Evolutionary conservation across 2,113 vertebrate genomes (phyloP), one percentile per base, ranked within the genome.

Genomic region (Thermophis baileyi): DNA sequence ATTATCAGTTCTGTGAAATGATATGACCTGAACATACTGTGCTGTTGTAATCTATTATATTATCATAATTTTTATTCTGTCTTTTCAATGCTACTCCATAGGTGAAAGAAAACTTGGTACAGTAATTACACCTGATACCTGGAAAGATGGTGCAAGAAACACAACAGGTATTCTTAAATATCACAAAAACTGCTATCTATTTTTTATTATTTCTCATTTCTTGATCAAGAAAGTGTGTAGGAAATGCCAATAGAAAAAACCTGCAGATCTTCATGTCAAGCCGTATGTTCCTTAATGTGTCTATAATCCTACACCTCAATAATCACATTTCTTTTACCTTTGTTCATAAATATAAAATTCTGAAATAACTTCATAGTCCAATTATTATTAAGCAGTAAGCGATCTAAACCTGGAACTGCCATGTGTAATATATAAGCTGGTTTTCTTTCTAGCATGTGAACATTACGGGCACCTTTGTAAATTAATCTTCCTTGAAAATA

Each of bases 41-140:
- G 47, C 9, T 88, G 6, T 11, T n/a, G 35, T n/a, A 86, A 44
- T 20, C n/a, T 40, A 24, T 35, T 74, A 40, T 6, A 44, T 6
- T 54, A 51, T 27, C 54, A 50, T 50, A 88, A 10, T 25, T 46
- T 89, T 89, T 89, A 51, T 49, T 89, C 6, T 86, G 22, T 50
- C 11, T 63, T 90, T 81, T 93, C 22, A 95, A 0, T 87, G 2
- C 92, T 49, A 94, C 10, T 85, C 0, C 40, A 35, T 88, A 99
- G 99, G 99, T 20, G 99, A 99, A 97, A 99, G 99, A 98, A 99
- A 99, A 94, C 98, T 99, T 24, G 99, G 99, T 0, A 99, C 97
- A 0, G 99, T 99, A 14, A 99, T 99, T 93, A 99, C 99, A 54
- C 99, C 99, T 0, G 99, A 99, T 93, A 99, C 99, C 0, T 99